These are phyloP conservation scores for Siniperca knerii DNA, from an alignment of 2,113 vertebrate genomes.

Conservation along the genomic window DNA sequence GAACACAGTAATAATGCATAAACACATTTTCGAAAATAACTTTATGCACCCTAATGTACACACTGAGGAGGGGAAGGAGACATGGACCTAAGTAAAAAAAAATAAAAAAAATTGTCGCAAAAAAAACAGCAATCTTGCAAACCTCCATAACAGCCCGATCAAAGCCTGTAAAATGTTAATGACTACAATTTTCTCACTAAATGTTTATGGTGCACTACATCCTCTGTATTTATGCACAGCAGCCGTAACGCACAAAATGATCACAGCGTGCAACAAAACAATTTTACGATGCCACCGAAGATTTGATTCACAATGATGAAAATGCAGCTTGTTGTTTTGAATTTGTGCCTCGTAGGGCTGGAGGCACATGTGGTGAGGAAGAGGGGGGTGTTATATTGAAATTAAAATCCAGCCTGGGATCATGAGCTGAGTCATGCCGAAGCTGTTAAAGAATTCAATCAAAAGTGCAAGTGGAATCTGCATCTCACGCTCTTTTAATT, in stretches of 20 bases:
- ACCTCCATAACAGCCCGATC: not conserved
- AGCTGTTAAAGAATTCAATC: constrained; percentile 59
- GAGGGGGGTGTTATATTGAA: constrained; percentile 14
- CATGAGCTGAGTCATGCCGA: constrained; percentile 63
- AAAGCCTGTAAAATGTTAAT: constrained; percentile 1
- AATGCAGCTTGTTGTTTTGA: constrained; percentile 40
- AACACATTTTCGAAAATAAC: too few species aligned
- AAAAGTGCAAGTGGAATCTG: constrained; percentile 32
- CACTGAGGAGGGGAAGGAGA: not conserved
- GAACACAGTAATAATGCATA: too few species aligned
- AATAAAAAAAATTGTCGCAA: not conserved
- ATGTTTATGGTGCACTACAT: not conserved
- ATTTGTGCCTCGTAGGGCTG: constrained; percentile 20
- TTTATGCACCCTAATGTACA: too few species aligned
- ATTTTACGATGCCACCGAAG: constrained; percentile 2
- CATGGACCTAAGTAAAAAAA: not conserved
- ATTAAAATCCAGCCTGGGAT: constrained; percentile 62
- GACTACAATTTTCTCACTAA: not conserved
- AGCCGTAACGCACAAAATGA: constrained; percentile 1
- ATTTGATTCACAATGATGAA: constrained; percentile 10
- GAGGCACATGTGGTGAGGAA: not conserved
- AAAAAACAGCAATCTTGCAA: not conserved
- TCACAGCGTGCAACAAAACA: constrained; percentile 25
- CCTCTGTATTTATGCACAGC: constrained; percentile 2
- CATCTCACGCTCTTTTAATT: constrained; percentile 54